These are phyloP conservation scores for Oceanodroma tethys DNA, from an alignment of 2,113 vertebrate species.

Conservation along the genomic window DNA sequence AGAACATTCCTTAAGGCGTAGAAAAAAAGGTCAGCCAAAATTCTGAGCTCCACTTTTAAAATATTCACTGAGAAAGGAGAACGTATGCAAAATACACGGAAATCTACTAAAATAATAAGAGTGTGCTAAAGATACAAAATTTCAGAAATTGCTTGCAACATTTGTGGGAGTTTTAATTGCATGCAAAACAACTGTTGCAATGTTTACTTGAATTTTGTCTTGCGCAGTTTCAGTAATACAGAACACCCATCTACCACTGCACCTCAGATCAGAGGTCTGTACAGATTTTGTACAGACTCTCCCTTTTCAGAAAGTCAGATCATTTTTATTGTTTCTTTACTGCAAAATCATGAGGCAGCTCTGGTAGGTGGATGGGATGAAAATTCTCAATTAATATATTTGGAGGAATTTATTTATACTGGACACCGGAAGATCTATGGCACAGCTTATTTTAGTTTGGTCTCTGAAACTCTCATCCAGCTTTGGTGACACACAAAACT, in stretches of 20 bases:
- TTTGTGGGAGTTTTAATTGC: not conserved
- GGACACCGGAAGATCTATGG: not conserved
- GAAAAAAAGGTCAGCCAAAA: not conserved
- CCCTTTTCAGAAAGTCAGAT: not conserved
- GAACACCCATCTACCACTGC: not conserved
- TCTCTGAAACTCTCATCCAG: not conserved
- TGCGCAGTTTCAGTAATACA: not conserved
- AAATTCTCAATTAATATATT: not conserved
- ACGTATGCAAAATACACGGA: not conserved
- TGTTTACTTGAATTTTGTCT: not conserved
- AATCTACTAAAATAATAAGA: not conserved
- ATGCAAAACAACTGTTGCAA: not conserved
- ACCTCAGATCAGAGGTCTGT: not conserved
- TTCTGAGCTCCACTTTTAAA: not conserved
- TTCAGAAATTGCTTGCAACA: not conserved
- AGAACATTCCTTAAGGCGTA: not conserved
- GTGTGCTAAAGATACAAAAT: not conserved
- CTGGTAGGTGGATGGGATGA: not conserved
- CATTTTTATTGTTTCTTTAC: not conserved
- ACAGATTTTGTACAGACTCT: not conserved
- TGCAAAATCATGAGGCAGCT: not conserved
- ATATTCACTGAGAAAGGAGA: not conserved
- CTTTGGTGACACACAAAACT: not conserved
- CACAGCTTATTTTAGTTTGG: not conserved
- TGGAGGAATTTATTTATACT: not conserved